Base-by-base conservation (phyloP, 2,113 vertebrate species). In the Glareola pratincola region DNA sequence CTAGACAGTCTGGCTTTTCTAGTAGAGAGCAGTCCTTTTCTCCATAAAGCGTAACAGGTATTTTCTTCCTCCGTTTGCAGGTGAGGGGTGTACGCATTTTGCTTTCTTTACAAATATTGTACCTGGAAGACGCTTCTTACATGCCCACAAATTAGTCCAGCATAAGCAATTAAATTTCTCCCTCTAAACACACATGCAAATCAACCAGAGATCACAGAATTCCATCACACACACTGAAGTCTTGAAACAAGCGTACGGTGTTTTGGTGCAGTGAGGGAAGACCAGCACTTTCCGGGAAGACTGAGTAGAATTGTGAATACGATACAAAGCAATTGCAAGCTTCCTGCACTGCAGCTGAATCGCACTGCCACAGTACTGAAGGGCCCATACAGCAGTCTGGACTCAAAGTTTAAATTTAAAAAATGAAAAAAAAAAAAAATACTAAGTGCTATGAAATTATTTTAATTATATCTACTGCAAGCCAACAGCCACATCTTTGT, bases 221-320 rank as follows among this genome's bases (percentile, higher is more conserved):
- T 39, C 20, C 30, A 41, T 1, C 3, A 1, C 23, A 1, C 23
- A 32, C 14, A 15, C 0, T 6, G 10, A 64, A 19, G 8, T 74
- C 64, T 50, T 34, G 3, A 67, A 68, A 43, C 32, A 37, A 56
- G 43, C 0, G 3, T 4, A 15, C 0, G 2, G 27, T 0, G 1
- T 50, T 88, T 32, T 47, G 30, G 47, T 47, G 50, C 74, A 27
- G 29, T 4, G 32, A 79, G 48, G n/a, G 30, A 51, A 54, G n/a
- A 83, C 4, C 47, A 85, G 45, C 51, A 75, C 37, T 19, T 54
- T 39, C 39, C 2, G 1, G 66, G 45, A 72, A 80, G 16, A 20
- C 36, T 22, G 21, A 54, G 45, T 2, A 39, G 16, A 68, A 73
- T 47, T 10, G 36, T n/a, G 57, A 64, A 18, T 22, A 43, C 5